Percentiles rank a stretch among this genome's conserved stretches.
phyloP scores from a whole-genome alignment of 2,888 invertebrate species.

The Pyrrhia umbra region DNA sequence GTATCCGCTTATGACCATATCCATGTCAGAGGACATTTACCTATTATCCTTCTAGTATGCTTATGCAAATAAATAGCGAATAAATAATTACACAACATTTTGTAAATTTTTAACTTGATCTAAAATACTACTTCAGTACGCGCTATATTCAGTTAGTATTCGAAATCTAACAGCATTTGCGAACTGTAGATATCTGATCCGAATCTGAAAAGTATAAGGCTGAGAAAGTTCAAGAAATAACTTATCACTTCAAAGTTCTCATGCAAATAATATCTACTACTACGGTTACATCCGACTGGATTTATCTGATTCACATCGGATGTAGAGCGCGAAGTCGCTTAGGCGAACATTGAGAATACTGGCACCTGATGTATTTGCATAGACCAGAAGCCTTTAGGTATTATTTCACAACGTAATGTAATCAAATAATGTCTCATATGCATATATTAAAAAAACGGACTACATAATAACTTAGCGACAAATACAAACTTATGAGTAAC shows the following conservation, averaged over 20 bases:
- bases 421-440: not conserved
- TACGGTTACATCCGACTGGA: not conserved
- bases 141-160: not conserved
- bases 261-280: not conserved
- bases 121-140: not conserved
- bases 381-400: not conserved
- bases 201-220: not conserved
- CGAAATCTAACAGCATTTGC: not conserved
- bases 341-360: not conserved
- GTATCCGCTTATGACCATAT: no score
- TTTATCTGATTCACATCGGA: not conserved
- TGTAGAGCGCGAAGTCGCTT: not conserved
- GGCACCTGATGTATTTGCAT: not conserved
- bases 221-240: not conserved
- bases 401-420: conserved; percentile 18
- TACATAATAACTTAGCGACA: not conserved
- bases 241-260: not conserved
- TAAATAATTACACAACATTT: no score
- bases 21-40: no score
- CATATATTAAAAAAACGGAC: not conserved
- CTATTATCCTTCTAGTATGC: no score
- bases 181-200: not conserved
- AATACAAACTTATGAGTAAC: not conserved
- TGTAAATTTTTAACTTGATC: no score
- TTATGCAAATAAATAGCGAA: no score